Evolutionary conservation across 2,888 invertebrate species (phyloP).

Genomic region (Oligia latruncula): DNA sequence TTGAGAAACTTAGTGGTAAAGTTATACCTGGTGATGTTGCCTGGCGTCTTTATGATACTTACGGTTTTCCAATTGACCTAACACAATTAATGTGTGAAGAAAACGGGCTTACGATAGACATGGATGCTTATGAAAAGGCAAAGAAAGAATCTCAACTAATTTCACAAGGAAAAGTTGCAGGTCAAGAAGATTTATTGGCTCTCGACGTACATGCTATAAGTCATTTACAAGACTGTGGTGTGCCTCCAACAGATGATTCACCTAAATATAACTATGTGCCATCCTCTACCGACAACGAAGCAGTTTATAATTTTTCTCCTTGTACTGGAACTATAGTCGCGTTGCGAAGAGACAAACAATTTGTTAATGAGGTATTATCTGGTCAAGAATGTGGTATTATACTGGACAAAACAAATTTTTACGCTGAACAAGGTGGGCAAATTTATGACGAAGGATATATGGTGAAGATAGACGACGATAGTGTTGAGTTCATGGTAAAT

Average conservation of each 20-base stretch:
- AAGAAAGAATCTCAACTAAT: constrained; percentile 96
- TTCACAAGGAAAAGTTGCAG: constrained; percentile 96
- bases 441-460: constrained; percentile 98
- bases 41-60: constrained; percentile 99
- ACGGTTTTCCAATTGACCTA: constrained; percentile 99
- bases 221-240: constrained; percentile 94
- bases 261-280: constrained; percentile 97
- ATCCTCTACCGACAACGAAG: constrained; percentile 90
- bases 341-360: constrained; percentile 94
- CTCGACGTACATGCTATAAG: constrained; percentile 98
- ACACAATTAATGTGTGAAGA: constrained; percentile 99
- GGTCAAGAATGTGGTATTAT: constrained; percentile 98
- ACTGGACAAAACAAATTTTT: constrained; percentile 97
- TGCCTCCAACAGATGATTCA: constrained; percentile 96
- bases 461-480: constrained; percentile 95
- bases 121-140: constrained; percentile 97
- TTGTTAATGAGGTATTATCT: constrained; percentile 94
- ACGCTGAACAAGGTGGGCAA: constrained; percentile 99
- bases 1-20: constrained; percentile 93
- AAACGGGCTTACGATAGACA: constrained; percentile 96
- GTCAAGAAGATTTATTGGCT: constrained; percentile 95
- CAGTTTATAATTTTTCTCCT: constrained; percentile 93
- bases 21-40: constrained; percentile 98
- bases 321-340: constrained; percentile 95
- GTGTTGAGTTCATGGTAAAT: constrained; percentile 97